A percentile compares a stretch with the other conserved stretches of the same genome.
Evolutionary conservation across 2,797 vertebrate species (phyloP).

Genomic region (Eulemur coronatus): DNA sequence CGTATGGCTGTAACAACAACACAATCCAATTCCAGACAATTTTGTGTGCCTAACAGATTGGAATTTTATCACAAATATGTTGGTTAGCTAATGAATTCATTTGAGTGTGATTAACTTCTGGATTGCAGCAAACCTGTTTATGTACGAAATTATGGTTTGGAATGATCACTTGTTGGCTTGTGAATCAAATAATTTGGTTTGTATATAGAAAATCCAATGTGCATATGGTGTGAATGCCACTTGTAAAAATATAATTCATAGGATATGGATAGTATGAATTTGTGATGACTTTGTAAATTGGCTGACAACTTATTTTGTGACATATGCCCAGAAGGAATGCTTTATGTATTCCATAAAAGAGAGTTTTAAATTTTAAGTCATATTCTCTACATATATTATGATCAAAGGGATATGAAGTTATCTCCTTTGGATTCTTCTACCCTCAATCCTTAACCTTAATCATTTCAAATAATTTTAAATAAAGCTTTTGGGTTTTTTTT

Average conservation of each 20-base stretch:
- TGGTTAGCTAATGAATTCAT: slow-evolving; percentile 74
- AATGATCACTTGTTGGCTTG: slow-evolving; percentile 67
- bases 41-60: slow-evolving; percentile 67
- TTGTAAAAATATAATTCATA: slow-evolving; percentile 61
- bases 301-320: slow-evolving; percentile 50
- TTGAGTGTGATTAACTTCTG: slow-evolving; percentile 73
- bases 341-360: background rate
- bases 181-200: slow-evolving; percentile 65
- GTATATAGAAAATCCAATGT: slow-evolving; percentile 52
- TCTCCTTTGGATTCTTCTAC: background rate
- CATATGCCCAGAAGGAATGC: background rate
- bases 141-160: slow-evolving; percentile 70
- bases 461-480: background rate
- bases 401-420: background rate
- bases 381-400: background rate
- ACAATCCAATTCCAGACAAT: slow-evolving; percentile 57
- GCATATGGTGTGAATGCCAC: slow-evolving; percentile 47
- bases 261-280: slow-evolving; percentile 42
- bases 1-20: slow-evolving; percentile 64
- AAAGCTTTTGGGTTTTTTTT: background rate
- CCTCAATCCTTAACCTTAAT: background rate
- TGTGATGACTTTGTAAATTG: slow-evolving; percentile 47
- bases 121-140: slow-evolving; percentile 69
- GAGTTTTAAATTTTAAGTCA: background rate
- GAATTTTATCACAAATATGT: slow-evolving; percentile 71